Conservation (phyloP, 2,888 invertebrate genomes). For the Loripinus fragilis region DNA sequence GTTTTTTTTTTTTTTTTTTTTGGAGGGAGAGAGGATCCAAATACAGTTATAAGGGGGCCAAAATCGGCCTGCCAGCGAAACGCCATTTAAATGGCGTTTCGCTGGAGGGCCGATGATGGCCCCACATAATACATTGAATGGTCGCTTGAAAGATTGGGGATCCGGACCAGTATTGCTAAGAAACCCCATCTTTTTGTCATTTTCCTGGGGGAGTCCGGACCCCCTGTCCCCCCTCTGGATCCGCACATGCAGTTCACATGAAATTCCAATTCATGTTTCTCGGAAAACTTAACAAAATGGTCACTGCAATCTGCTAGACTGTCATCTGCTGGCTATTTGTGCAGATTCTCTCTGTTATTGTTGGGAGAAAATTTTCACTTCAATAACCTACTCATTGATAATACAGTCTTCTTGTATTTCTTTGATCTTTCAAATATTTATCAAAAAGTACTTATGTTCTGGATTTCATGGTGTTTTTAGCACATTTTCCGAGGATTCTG, state of each 20-base stretch:
- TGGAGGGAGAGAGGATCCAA: no score
- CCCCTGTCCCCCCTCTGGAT: no score
- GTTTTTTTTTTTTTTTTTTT: no score
- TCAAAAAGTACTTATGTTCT: neutral
- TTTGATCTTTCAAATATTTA: conserved; percentile 16
- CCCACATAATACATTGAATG: no score
- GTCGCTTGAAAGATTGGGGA: no score
- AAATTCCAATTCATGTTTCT: neutral
- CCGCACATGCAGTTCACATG: neutral
- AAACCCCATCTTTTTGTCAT: neutral
- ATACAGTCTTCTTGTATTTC: neutral
- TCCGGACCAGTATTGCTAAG: no score
- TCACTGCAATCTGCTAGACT: neutral
- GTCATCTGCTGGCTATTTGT: no score
- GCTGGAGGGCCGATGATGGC: no score
- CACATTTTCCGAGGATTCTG: neutral
- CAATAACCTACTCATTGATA: neutral
- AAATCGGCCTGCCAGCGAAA: no score
- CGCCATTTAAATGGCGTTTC: no score
- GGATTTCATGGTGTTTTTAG: neutral
- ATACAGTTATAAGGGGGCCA: no score
- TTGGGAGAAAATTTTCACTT: neutral
- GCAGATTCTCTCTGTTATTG: neutral
- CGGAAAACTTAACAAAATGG: neutral
- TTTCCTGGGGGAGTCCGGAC: neutral